Percentiles rank a stretch among this genome's conserved stretches.
These are phyloP conservation scores for Metopolophium dirhodum DNA, from an alignment of 1,140 invertebrate species.

Conservation along the genomic window DNA sequence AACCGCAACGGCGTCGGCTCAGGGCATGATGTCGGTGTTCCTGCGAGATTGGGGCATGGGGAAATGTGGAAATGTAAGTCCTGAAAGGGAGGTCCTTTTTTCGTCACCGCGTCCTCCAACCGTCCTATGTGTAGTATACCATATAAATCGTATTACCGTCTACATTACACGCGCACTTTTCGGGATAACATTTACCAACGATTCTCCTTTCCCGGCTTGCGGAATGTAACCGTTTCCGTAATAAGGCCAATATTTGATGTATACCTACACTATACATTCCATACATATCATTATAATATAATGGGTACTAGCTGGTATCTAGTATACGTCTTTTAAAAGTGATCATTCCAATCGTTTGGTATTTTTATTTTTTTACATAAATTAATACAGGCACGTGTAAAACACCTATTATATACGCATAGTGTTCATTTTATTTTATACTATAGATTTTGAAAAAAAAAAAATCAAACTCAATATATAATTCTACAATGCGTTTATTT, in stretches of 20 bases:
- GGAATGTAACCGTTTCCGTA: slow-evolving; percentile 22
- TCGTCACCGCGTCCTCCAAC: neutral
- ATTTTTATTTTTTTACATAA: neutral
- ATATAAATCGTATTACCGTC: neutral
- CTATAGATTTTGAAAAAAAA: neutral
- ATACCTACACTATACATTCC: neutral
- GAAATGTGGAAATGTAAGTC: no score
- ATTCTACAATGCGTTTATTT: no score
- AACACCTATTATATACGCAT: neutral
- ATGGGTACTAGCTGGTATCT: no score
- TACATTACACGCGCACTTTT: neutral
- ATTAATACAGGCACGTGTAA: neutral
- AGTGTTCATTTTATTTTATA: no score
- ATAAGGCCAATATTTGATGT: neutral
- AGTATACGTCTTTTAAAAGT: neutral
- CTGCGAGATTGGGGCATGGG: no score
- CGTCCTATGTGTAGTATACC: neutral
- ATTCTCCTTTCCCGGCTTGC: slow-evolving; percentile 28
- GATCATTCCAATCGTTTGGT: neutral
- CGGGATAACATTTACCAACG: neutral
- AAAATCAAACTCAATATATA: no score
- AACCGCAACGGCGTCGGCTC: neutral
- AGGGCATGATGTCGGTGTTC: neutral
- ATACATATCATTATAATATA: no score
- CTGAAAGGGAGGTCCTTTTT: neutral